These are phyloP conservation scores for Melanotaenia parkinsoni DNA, from an alignment of 2,797 vertebrate genomes.

Conservation along the genomic window DNA sequence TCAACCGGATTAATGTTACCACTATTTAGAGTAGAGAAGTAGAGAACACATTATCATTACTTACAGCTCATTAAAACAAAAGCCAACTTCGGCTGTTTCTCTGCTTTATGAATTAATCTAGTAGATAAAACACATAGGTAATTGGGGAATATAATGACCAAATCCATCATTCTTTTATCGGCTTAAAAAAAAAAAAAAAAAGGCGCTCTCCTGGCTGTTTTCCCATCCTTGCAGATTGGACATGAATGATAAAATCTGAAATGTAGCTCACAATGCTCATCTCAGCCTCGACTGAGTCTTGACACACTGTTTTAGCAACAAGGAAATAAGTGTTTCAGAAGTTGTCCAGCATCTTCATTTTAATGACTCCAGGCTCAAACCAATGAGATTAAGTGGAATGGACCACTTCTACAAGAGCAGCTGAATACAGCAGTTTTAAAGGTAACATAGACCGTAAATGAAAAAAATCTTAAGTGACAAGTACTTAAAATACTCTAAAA, in stretches of 20 bases:
- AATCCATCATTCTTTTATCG: conserved; percentile 60
- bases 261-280: conserved; percentile 23
- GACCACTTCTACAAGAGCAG: too few species aligned
- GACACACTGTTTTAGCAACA: neutral
- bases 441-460: too few species aligned
- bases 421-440: too few species aligned
- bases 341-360: conserved; percentile 16
- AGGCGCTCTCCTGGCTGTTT: conserved; percentile 30
- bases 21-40: conserved; percentile 17
- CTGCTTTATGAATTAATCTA: conserved; percentile 71
- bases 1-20: neutral
- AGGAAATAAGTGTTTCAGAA: conserved; percentile 13
- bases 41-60: conserved; percentile 13
- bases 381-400: too few species aligned
- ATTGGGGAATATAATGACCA: conserved; percentile 67
- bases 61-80: conserved; percentile 5
- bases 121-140: conserved; percentile 67
- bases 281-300: conserved; percentile 21
- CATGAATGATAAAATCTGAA: conserved; percentile 45
- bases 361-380: conserved; percentile 14
- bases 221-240: conserved; percentile 25
- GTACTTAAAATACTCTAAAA: too few species aligned
- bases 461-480: too few species aligned
- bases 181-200: neutral
- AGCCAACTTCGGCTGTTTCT: conserved; percentile 12